Evolutionary conservation across 2,888 invertebrate genomes (phyloP).

Genomic region (Asteroscopus sphinx): DNA sequence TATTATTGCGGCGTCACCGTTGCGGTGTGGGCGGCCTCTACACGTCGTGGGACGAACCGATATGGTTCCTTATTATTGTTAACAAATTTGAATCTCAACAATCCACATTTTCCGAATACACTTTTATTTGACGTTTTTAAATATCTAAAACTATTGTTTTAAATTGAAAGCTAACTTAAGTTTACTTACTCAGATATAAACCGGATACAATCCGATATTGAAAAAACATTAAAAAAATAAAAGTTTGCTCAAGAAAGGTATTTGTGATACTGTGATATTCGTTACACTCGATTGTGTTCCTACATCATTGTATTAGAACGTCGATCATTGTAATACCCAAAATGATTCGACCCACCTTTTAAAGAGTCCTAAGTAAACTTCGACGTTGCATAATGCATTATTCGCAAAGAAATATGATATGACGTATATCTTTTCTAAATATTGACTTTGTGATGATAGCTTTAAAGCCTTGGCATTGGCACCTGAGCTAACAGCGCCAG

Average conservation of each 20-base stretch:
- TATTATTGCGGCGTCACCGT: slow-evolving; percentile 75
- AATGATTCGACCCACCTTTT: slow-evolving; percentile 44
- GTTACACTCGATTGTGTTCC: slow-evolving; percentile 3
- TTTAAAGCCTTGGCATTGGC: slow-evolving; percentile 72
- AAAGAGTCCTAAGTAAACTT: slow-evolving; percentile 79
- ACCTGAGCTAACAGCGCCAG: slow-evolving; percentile 86
- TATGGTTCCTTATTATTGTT: slow-evolving; percentile 69
- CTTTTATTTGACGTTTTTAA: slow-evolving; percentile 4
- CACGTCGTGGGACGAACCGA: slow-evolving; percentile 73
- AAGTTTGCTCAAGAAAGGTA: background rate
- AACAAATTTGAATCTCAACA: slow-evolving; percentile 65
- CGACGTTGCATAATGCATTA: slow-evolving; percentile 79
- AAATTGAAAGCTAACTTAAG: no score
- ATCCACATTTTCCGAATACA: slow-evolving; percentile 27
- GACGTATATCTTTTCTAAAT: slow-evolving; percentile 74
- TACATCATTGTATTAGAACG: slow-evolving; percentile 17
- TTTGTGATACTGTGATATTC: background rate
- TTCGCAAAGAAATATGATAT: slow-evolving; percentile 83
- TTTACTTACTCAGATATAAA: no score
- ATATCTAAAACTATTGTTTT: no score
- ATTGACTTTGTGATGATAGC: slow-evolving; percentile 80
- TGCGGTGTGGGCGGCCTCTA: slow-evolving; percentile 70
- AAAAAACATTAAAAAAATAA: background rate
- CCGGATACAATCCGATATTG: no score
- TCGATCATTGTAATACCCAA: slow-evolving; percentile 32